These are phyloP conservation scores for Xylota segnis DNA, from an alignment of 2,888 invertebrate genomes.

Conservation along the genomic window DNA sequence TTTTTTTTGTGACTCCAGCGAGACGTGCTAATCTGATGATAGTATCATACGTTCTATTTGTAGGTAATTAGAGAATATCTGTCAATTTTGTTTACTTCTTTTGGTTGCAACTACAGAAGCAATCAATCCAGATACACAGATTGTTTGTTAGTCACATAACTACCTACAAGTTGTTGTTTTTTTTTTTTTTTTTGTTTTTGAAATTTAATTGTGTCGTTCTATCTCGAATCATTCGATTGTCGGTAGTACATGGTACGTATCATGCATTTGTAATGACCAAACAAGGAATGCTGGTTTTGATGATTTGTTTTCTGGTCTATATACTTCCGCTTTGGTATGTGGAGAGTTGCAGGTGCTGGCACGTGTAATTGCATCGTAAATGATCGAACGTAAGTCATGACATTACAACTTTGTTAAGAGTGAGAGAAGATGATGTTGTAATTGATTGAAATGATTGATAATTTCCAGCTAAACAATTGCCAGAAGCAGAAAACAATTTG, in stretches of 20 bases:
- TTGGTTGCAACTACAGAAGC: background rate
- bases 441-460: slow-evolving; percentile 11
- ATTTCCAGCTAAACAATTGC: background rate
- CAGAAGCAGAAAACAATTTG: background rate
- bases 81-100: slow-evolving; percentile 17
- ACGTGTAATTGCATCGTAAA: slow-evolving; percentile 31
- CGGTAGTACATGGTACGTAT: slow-evolving; percentile 10
- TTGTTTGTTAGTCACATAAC: slow-evolving; percentile 9
- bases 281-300: slow-evolving; percentile 38
- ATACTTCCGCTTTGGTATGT: slow-evolving; percentile 57
- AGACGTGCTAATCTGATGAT: slow-evolving; percentile 22
- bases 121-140: background rate
- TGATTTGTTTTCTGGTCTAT: slow-evolving; percentile 29
- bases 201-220: slow-evolving; percentile 17
- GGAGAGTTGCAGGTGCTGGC: slow-evolving; percentile 23
- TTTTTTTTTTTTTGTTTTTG: background rate
- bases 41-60: slow-evolving; percentile 28
- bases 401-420: slow-evolving; percentile 9
- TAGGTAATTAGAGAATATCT: slow-evolving; percentile 13
- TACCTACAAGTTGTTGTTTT: too few species aligned
- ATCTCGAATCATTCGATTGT: slow-evolving; percentile 15
- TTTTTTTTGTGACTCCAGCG: background rate
- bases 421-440: background rate
- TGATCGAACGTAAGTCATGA: slow-evolving; percentile 4
- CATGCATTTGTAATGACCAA: slow-evolving; percentile 49